Evolutionary conservation across 2,888 invertebrate genomes (phyloP).

Genomic region (Anthrax anthrax): DNA sequence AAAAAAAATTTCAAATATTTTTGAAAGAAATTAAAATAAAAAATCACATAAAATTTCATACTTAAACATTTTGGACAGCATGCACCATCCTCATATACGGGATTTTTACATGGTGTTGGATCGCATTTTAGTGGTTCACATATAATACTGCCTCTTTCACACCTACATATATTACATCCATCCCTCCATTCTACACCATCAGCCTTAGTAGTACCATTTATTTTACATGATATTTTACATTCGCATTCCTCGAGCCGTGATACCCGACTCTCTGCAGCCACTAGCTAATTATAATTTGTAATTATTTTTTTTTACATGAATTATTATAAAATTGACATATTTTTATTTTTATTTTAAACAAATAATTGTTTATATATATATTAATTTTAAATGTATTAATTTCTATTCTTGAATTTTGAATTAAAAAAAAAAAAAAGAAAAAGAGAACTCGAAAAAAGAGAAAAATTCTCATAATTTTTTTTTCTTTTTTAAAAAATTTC

Average conservation of each 20-base stretch:
- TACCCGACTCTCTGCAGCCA: conserved; percentile 57
- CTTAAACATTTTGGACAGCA: conserved; percentile 80
- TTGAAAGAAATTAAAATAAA: too few relatives aligned
- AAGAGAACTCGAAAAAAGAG: too few relatives aligned
- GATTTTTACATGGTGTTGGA: conserved; percentile 62
- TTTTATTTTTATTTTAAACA: not conserved
- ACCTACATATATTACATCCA: conserved; percentile 76
- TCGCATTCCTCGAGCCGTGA: conserved; percentile 71
- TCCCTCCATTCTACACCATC: conserved; percentile 77
- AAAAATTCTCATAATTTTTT: too few relatives aligned
- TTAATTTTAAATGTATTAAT: too few relatives aligned
- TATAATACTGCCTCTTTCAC: conserved; percentile 76
- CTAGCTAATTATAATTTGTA: conserved; percentile 42
- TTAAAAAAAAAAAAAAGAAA: too few relatives aligned
- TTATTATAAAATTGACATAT: too few relatives aligned
- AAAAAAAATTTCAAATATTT: conserved; percentile 1
- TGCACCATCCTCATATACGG: conserved; percentile 59
- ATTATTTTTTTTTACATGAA: conserved; percentile 3
- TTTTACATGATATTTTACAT: conserved; percentile 75
- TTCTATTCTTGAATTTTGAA: too few relatives aligned
- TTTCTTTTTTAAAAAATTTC: too few relatives aligned
- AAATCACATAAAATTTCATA: conserved; percentile 37
- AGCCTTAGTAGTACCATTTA: conserved; percentile 64
- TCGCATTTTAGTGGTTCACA: conserved; percentile 75
- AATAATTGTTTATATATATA: too few relatives aligned